phyloP scores from a whole-genome alignment of 2,888 invertebrate species.

The Tiliacea citrago region DNA sequence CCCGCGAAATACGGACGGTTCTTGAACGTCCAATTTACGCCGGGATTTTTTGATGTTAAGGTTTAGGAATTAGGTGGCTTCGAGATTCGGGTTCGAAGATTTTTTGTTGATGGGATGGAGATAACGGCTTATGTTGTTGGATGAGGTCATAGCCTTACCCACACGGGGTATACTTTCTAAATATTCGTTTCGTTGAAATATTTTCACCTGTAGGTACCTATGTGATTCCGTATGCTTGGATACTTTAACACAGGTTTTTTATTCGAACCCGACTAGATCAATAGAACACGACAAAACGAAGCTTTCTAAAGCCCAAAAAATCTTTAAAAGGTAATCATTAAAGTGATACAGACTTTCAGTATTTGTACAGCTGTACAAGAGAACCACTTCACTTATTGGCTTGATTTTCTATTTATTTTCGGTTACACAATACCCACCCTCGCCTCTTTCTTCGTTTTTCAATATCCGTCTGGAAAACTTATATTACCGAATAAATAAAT shows the following conservation, averaged over 20 bases:
- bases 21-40: constrained; percentile 62
- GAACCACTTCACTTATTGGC: constrained; percentile 19
- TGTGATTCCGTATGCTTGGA: background rate
- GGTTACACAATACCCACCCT: background rate
- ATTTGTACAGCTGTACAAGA: constrained; percentile 4
- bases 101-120: constrained; percentile 51
- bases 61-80: constrained; percentile 62
- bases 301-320: constrained; percentile 10
- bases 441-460: background rate
- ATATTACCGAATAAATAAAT: background rate
- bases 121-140: constrained; percentile 49
- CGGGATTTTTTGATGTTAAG: constrained; percentile 64
- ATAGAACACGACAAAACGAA: background rate
- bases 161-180: background rate
- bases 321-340: constrained; percentile 19
- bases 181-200: constrained; percentile 3
- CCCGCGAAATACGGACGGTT: constrained; percentile 65
- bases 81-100: constrained; percentile 49
- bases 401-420: constrained; percentile 6
- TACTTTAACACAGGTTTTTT: background rate
- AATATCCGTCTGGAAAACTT: background rate
- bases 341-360: constrained; percentile 10
- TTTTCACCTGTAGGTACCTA: too few relatives aligned
- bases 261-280: background rate
- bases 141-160: constrained; percentile 26